Evolutionary conservation across 2,113 vertebrate genomes (phyloP), one percentile per base, ranked within the genome.

Genomic region (Raja brachyura): DNA sequence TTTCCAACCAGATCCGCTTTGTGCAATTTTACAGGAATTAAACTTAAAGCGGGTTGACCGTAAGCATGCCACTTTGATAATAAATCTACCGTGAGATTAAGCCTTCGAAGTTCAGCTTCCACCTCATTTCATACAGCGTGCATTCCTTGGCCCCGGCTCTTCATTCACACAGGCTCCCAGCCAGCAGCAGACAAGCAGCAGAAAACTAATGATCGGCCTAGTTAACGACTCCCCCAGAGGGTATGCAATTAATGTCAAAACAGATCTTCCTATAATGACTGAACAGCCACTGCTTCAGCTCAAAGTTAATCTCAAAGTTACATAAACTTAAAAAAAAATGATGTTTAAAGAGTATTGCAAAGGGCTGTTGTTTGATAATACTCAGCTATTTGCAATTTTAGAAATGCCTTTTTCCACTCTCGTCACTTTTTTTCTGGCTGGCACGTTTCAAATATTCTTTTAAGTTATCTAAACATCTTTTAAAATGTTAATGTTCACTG

Each of bases 171-270:
- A 73, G 63, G 85, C 93, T 85, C 68, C 28, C 61, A 68, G 78
- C 81, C 93, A 66, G 81, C 39, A 79, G 88, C 56, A 54, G 25
- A 76, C 93, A 93, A 28, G 93, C 93, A 74, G 61, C 78, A 59
- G 93, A 93, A 85, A 93, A 93, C 48, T 68, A 88, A 56, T 88
- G 79, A 93, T 93, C 83, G 73, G 85, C 54, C 73, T 93, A 93
- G 90, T 93, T 93, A 86, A 68, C 74, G 66, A 90, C 90, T 90
- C 73, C 83, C 93, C 93, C 83, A 90, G 66, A 70, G 93, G 93
- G 81, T 33, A 70, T 73, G 68, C 66, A 92, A 92, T 74, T 92
- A 92, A 92, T 92, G 90, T 92, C 90, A 92, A 73, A 92, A 92
- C 68, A 92, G 90, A 70, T 92, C 90, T 92, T 92, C 90, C 90